Evolutionary conservation across 1,140 invertebrate species (phyloP).

Genomic region (Phenacoccus solenopsis): DNA sequence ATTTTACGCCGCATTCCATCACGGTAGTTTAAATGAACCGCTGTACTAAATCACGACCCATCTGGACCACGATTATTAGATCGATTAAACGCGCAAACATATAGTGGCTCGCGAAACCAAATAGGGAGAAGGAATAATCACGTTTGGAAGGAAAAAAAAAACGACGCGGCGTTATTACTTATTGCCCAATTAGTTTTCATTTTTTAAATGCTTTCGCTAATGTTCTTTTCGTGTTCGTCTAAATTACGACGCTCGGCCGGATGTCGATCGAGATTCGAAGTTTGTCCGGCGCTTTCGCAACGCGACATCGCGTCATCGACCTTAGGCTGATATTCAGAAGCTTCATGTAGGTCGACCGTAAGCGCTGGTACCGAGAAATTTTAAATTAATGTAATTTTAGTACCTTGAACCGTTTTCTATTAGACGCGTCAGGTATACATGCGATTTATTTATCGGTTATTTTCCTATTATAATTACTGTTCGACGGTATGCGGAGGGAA

Average conservation of each 20-base stretch:
- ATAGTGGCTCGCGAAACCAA: neutral
- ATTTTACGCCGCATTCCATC: too few species aligned
- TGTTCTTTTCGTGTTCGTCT: neutral
- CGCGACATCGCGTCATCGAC: too few species aligned
- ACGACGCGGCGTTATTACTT: neutral
- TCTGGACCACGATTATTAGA: neutral
- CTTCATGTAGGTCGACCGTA: neutral
- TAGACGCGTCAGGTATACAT: neutral
- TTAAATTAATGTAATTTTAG: constrained; percentile 11
- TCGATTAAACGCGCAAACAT: too few species aligned
- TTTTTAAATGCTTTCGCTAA: neutral
- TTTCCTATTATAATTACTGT: constrained; percentile 11
- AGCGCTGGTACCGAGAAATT: neutral
- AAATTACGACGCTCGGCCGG: neutral
- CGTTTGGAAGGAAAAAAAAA: neutral
- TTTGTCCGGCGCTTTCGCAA: neutral
- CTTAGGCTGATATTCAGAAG: neutral
- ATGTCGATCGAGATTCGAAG: neutral
- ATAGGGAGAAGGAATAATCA: neutral
- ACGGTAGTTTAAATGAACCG: too few species aligned
- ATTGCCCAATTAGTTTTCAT: constrained; percentile 2
- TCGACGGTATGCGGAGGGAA: neutral
- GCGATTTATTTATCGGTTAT: constrained; percentile 4
- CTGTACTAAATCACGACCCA: neutral
- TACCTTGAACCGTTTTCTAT: neutral